Percentiles rank a stretch among this genome's conserved stretches.
Evolutionary conservation across 1,140 invertebrate genomes (phyloP).

Genomic region (Lordiphosa clarofinis): DNA sequence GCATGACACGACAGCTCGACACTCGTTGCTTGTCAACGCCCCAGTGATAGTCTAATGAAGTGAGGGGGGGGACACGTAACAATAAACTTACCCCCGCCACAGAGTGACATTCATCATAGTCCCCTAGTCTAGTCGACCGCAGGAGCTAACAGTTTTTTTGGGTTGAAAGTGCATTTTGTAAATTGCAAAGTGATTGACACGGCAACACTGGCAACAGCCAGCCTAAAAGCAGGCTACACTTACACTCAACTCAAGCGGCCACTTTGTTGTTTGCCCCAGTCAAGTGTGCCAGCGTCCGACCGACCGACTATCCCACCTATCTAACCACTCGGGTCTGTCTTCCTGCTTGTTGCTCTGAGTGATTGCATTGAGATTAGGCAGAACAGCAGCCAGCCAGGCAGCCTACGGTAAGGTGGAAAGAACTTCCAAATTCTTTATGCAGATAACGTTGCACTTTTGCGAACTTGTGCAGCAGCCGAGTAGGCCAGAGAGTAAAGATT

Average conservation of each 20-base stretch:
- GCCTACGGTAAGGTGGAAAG: conserved; percentile 10
- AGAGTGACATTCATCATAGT: conserved; percentile 56
- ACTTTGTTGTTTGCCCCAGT: conserved; percentile 48
- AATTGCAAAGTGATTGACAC: conserved; percentile 76
- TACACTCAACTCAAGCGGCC: conserved; percentile 61
- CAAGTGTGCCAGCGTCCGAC: conserved; percentile 15
- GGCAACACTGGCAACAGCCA: conserved; percentile 19
- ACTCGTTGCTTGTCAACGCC: conserved; percentile 53
- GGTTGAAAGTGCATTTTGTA: conserved; percentile 64
- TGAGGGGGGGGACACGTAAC: conserved; percentile 17
- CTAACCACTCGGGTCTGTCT: conserved; percentile 13
- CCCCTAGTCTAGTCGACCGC: conserved; percentile 21
- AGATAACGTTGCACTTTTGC: conserved; percentile 70
- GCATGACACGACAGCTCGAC: conserved; percentile 48
- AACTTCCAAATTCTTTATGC: conserved; percentile 56
- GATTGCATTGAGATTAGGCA: conserved; percentile 74
- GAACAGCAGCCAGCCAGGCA: conserved; percentile 26
- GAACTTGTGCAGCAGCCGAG: conserved; percentile 47
- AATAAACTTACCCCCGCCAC: conserved; percentile 47
- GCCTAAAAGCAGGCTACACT: conserved; percentile 63
- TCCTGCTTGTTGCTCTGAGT: conserved; percentile 53
- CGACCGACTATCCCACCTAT: not conserved
- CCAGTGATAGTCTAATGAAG: conserved; percentile 71
- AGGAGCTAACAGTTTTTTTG: conserved; percentile 27
- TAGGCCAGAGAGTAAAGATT: conserved; percentile 5